A percentile compares a stretch with the other conserved stretches of the same genome.
These are phyloP conservation scores for Hyaena hyaena DNA, from an alignment of 2,113 vertebrate genomes.

Conservation along the genomic window DNA sequence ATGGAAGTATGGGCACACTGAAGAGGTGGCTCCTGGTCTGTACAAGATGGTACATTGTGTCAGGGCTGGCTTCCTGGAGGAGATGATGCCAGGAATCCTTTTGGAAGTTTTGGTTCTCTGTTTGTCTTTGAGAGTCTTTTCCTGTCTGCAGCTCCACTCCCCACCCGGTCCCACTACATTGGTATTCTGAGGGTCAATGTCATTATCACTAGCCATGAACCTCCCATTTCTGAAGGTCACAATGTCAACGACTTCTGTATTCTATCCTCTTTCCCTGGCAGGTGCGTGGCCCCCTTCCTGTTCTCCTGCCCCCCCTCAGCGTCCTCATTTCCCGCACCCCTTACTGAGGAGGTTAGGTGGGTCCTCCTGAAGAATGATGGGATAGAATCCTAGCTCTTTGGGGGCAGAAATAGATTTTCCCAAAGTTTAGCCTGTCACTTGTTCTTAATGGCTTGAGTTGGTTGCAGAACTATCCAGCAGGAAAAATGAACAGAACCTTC, in stretches of 20 bases:
- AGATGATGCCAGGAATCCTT: not conserved
- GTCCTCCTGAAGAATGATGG: not conserved
- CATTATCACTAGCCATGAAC: not conserved
- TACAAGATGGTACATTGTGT: not conserved
- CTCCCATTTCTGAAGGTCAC: not conserved
- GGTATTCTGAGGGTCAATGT: not conserved
- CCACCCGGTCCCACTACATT: not conserved
- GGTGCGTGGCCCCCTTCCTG: not conserved
- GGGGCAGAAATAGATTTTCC: constrained; percentile 39
- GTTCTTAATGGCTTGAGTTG: not conserved
- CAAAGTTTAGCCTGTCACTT: constrained; percentile 51
- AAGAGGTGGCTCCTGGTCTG: not conserved
- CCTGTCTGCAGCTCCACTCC: not conserved
- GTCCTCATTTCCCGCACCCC: not conserved
- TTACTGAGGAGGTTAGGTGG: not conserved
- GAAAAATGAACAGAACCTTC: constrained; percentile 65
- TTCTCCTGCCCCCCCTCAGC: not conserved
- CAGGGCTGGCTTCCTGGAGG: not conserved
- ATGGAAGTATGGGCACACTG: not conserved
- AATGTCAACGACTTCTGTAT: not conserved
- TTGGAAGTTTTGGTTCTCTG: not conserved
- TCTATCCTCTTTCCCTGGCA: not conserved
- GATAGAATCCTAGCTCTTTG: not conserved
- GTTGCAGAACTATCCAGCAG: not conserved
- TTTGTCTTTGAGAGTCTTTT: not conserved